Evolutionary conservation across 2,888 invertebrate species (phyloP), one percentile per base, ranked within the genome.

Genomic region (Drosophila percnosoma): DNA sequence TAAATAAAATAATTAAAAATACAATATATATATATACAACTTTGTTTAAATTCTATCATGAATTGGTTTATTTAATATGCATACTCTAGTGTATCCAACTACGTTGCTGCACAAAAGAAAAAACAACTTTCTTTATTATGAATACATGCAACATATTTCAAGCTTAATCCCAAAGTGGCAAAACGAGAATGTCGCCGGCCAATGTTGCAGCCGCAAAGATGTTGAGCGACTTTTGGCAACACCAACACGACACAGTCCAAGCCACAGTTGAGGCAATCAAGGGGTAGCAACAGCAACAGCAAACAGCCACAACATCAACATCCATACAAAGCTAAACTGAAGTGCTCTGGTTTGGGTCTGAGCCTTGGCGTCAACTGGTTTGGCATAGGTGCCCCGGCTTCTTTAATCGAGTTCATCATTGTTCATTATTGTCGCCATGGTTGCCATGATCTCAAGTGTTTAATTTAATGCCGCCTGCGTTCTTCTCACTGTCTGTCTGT

Each of bases 331-430:
- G 55, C 55, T 60, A 29, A 29, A 29, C 21, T 62, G 73, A 78
- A 78, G 51, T 77, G 69, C 69, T 70, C 70, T 81, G 75, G 73
- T 75, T 71, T 61, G 78, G 29, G 57, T 24, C 69, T 61, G 75
- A 64, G 64, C 52, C 64, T 65, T 58, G 60, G 45, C 34, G 55
- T 66, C 70, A 84, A 87, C 83, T 82, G 87, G 83, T 87, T 87
- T 84, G 76, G 70, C 76, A 64, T 66, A 61, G 65, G 42, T 51
- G 31, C 29, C 65, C 55, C 55, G 62, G 68, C 82, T 74, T 78
- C 89, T 87, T 89, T 84, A 85, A 87, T 87, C 85, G 82, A 89
- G 85, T 85, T 86, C 85, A 86, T 86, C 85, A 89, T 84, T 86
- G 85, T 87, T 86, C 85, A 89, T 86, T 86, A 89, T 89, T 86